These are phyloP conservation scores for Mechanitis messenoides DNA, from an alignment of 2,888 invertebrate genomes.

Conservation along the genomic window DNA sequence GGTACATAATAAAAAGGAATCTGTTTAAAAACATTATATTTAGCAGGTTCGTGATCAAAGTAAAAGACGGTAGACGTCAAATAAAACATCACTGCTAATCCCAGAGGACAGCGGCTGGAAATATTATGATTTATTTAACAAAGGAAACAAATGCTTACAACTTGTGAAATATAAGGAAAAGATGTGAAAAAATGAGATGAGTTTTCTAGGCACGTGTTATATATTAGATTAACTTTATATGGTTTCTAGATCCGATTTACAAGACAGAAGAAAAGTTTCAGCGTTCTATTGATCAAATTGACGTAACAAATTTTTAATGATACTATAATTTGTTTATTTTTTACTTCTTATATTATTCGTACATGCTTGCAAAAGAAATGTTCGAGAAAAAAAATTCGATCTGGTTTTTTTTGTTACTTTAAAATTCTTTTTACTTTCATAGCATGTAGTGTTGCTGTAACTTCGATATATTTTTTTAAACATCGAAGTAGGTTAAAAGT, in stretches of 20 bases:
- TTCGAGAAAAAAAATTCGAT: too few relatives aligned
- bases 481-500: too few relatives aligned
- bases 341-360: too few relatives aligned
- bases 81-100: conserved; percentile 54
- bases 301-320: too few relatives aligned
- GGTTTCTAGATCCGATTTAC: neutral
- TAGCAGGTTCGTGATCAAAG: conserved; percentile 29
- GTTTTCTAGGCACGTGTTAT: conserved; percentile 12
- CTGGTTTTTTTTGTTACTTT: too few relatives aligned
- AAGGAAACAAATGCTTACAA: conserved; percentile 35
- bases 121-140: conserved; percentile 56
- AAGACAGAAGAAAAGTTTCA: too few relatives aligned
- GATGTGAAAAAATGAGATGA: conserved; percentile 28
- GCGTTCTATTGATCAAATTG: too few relatives aligned
- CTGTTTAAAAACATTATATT: conserved; percentile 35
- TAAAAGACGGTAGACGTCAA: conserved; percentile 48
- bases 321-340: too few relatives aligned
- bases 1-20: conserved; percentile 16
- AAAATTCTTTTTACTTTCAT: too few relatives aligned
- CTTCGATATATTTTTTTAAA: too few relatives aligned
- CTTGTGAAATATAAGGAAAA: conserved; percentile 34
- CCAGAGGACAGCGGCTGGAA: conserved; percentile 41
- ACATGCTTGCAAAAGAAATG: too few relatives aligned
- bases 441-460: too few relatives aligned
- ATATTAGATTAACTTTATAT: conserved; percentile 9